Base-by-base conservation (phyloP, 2,113 vertebrate genomes). In the Cololabis saira region DNA sequence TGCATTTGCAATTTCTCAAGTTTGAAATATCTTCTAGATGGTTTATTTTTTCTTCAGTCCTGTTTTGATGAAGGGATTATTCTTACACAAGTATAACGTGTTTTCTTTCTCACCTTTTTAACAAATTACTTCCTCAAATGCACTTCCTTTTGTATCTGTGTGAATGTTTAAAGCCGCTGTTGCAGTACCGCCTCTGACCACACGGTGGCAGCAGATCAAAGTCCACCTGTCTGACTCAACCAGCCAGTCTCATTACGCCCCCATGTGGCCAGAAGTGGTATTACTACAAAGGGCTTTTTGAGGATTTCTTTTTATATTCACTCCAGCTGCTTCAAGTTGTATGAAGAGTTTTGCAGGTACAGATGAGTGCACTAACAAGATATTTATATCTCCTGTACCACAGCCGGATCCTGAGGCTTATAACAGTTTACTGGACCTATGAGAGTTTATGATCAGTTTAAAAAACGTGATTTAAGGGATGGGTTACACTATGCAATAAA, bases 401-500 rank as follows among this genome's bases (percentile, higher is more conserved):
- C 33, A 52, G 50, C 12, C 44, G 40, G 19, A 45, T 33, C 22
- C n/a, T 42, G n/a, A 45, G 30, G 15, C 41, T 67, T 22, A 22
- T 15, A 50, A 7, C 11, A 50, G 43, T 65, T 62, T 49, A 30
- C 17, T 56, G 27, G 5, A 7, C 59, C n/a, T 76, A 68, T 74
- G 61, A 53, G 71, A 45, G n/a, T 52, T 57, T 65, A 47, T 56
- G 50, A 12, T 21, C 17, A 48, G 48, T 17, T 47, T 51, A 1
- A n/a, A 11, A 11, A 42, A 15, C 30, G 49, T 41, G 5, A 12
- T 54, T 59, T 12, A 54, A 50, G 3, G 3, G 47, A 42, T 57
- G 22, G n/a, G 15, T 64, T 19, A 50, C 60, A 60, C 71, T 84
- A 82, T 85, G 86, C 74, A 90, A 85, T 85, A 69, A 88, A 78